Conservation (phyloP, 1,140 invertebrate species). For the Papilio glaucus region DNA sequence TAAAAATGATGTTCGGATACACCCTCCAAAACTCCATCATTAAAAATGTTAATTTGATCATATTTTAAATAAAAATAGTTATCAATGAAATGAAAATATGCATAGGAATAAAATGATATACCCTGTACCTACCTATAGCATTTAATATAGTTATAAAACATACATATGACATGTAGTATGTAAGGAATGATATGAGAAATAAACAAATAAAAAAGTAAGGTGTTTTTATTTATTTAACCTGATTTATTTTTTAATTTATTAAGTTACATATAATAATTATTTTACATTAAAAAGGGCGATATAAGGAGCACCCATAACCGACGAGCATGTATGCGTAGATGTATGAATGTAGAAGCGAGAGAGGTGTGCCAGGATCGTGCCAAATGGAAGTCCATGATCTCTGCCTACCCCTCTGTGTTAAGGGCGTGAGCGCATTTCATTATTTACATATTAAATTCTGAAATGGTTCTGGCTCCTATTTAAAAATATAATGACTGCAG, state of each 20-base stretch:
- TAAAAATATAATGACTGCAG: no score
- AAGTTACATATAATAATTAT: no score
- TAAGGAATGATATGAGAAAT: constrained; percentile 71
- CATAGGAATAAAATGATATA: constrained; percentile 61
- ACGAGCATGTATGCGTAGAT: no score
- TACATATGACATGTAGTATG: constrained; percentile 58
- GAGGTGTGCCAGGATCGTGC: no score
- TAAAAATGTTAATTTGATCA: constrained; percentile 37
- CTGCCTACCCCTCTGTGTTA: no score
- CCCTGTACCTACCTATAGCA: constrained; percentile 74
- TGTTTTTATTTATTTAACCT: constrained; percentile 65
- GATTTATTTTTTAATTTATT: not conserved
- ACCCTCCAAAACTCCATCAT: constrained; percentile 20
- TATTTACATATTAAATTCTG: no score
- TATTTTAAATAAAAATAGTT: constrained; percentile 42
- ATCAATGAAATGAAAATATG: constrained; percentile 56
- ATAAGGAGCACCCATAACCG: no score
- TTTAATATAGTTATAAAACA: constrained; percentile 60
- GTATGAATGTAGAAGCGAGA: no score
- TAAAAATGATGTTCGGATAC: not conserved
- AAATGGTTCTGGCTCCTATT: no score
- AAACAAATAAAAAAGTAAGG: constrained; percentile 61
- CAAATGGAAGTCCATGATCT: no score
- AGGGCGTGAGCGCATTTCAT: no score
- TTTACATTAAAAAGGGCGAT: no score